These are phyloP conservation scores for Cassiopea xamachana DNA, from an alignment of 30 jellyfish, hydroid and myxozoan genomes.

Conservation along the genomic window DNA sequence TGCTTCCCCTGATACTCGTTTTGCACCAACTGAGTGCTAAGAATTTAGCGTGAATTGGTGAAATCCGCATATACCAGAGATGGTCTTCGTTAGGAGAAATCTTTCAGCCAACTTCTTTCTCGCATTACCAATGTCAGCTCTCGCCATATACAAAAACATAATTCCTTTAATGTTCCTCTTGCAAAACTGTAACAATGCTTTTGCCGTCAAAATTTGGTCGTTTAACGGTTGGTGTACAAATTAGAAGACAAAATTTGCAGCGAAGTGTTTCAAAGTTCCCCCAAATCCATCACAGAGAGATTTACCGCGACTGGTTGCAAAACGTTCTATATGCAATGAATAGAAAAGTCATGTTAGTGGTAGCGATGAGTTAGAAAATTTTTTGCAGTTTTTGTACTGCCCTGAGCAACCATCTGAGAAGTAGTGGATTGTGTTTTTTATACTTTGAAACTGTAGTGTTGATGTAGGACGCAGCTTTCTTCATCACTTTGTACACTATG, in stretches of 20 bases:
- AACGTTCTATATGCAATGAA: conserved; percentile 13
- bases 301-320: conserved; percentile 20
- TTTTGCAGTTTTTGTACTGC: conserved; percentile 15
- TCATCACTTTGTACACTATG: conserved; percentile 7
- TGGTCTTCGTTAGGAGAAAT: conserved; percentile 8
- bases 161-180: not conserved
- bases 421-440: not conserved
- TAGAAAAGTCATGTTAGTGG: conserved; percentile 24
- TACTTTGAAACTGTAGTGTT: not conserved
- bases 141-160: not conserved
- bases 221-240: not conserved
- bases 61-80: conserved; percentile 21
- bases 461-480: not conserved
- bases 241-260: not conserved
- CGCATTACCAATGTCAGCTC: not conserved
- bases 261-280: conserved; percentile 9
- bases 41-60: conserved; percentile 25
- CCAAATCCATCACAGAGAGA: conserved; percentile 40
- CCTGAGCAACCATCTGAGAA: conserved; percentile 40
- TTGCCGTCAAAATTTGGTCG: conserved; percentile 32
- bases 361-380: not conserved
- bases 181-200: conserved; percentile 5
- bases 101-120: conserved; percentile 6
- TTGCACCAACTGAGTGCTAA: conserved; percentile 8
- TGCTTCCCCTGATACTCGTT: conserved; percentile 28